Evolutionary conservation across 1,140 invertebrate species (phyloP).

Genomic region (Proales similis): DNA sequence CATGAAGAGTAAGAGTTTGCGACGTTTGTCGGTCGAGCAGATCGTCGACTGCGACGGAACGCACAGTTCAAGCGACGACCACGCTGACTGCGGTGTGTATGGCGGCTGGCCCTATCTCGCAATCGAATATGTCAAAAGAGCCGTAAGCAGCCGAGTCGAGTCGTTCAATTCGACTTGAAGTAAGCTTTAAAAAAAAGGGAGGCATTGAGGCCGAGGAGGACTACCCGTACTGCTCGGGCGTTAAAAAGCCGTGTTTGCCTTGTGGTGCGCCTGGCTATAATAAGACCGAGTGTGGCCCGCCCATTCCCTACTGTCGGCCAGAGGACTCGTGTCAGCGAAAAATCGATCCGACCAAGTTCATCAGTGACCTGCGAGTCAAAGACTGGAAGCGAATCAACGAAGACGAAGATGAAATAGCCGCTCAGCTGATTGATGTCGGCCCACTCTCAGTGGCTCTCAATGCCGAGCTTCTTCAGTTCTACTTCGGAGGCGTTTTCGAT

Average conservation of each 20-base stretch:
- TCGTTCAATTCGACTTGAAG: not conserved
- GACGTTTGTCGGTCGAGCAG: slow-evolving; percentile 47
- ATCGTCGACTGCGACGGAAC: slow-evolving; percentile 47
- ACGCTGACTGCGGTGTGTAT: slow-evolving; percentile 47
- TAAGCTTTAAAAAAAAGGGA: slow-evolving; percentile 40
- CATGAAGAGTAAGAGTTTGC: slow-evolving; percentile 42
- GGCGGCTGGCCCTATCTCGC: slow-evolving; percentile 48
- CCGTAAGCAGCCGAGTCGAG: slow-evolving; percentile 38
- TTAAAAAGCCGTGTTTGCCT: slow-evolving; percentile 42
- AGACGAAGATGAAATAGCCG: slow-evolving; percentile 46
- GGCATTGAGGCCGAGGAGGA: slow-evolving; percentile 44
- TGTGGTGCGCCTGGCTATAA: slow-evolving; percentile 46
- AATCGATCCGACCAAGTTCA: slow-evolving; percentile 44
- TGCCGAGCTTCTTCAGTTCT: slow-evolving; percentile 68
- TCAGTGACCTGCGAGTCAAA: slow-evolving; percentile 43
- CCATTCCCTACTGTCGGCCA: slow-evolving; percentile 44
- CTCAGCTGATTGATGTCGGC: slow-evolving; percentile 61
- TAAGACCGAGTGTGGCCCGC: slow-evolving; percentile 44
- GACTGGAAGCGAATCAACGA: slow-evolving; percentile 45
- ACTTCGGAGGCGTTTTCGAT: slow-evolving; percentile 61
- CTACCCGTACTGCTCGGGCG: slow-evolving; percentile 46
- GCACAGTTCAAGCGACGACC: slow-evolving; percentile 38
- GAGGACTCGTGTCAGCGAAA: slow-evolving; percentile 45
- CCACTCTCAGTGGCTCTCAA: slow-evolving; percentile 75
- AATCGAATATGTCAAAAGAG: slow-evolving; percentile 45